Evolutionary conservation across 2,888 invertebrate genomes (phyloP), one percentile per base, ranked within the genome.

Genomic region (Acrobeloides nanus): DNA sequence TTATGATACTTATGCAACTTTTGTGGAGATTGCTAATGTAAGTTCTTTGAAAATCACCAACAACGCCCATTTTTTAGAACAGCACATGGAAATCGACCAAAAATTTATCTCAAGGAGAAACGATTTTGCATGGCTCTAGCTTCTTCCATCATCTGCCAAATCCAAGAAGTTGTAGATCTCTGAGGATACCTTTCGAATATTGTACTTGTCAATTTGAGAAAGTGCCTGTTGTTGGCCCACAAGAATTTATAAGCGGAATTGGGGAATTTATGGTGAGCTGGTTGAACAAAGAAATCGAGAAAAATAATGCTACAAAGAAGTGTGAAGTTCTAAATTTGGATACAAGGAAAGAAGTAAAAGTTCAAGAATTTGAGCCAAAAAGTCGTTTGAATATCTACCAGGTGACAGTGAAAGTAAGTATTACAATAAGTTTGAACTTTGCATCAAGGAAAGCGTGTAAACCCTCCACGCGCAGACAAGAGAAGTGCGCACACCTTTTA

Each of bases 1-100:
- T 31, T 48, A 42, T 17, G 48, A 48, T 31, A 40, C 41, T 18
- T 53, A 53, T 26, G 48, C 48, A 10, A 48, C 48, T 20, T 35
- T 48, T 26, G 21, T 48, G 12, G 34, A 18, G 12, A 53, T 48
- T n/a, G 38, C 52, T 8, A 34, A 48, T 21, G 47, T 46, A 25
- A 4, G 35, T 10, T 20, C 4, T 3, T 4, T 10, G 35, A 3
- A n/a, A n/a, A n/a, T n/a, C n/a, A n/a, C n/a, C n/a, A n/a, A n/a
- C n/a, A n/a, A n/a, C n/a, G n/a, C n/a, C n/a, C n/a, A n/a, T n/a
- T n/a, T n/a, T n/a, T n/a, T n/a, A n/a, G n/a, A n/a, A n/a, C n/a
- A n/a, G n/a, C n/a, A n/a, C n/a, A n/a, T n/a, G n/a, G n/a, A n/a
- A n/a, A n/a, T n/a, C n/a, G n/a, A n/a, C n/a, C n/a, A n/a, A n/a